Percentiles rank a stretch among this genome's conserved stretches.
Evolutionary conservation across 2,888 invertebrate species (phyloP).

Genomic region (Parnassius smintheus): DNA sequence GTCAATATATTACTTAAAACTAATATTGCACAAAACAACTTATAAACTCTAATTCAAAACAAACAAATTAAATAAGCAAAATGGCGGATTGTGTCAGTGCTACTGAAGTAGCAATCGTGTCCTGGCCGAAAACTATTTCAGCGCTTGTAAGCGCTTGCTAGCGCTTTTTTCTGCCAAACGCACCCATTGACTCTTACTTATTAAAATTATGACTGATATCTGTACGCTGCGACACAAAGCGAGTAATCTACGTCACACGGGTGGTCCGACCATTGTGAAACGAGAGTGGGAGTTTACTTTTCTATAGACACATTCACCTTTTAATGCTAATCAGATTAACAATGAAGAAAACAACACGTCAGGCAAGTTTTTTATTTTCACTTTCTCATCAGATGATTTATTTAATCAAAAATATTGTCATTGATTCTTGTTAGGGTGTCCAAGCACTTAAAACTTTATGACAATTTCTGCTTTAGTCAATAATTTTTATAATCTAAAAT

Average conservation of each 20-base stretch:
- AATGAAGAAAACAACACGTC: slow-evolving; percentile 27
- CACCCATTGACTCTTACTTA: too few relatives aligned
- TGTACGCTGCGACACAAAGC: slow-evolving; percentile 16
- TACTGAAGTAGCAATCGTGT: too few relatives aligned
- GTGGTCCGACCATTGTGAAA: slow-evolving; percentile 32
- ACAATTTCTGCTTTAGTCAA: too few relatives aligned
- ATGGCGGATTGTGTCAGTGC: too few relatives aligned
- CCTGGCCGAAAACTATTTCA: too few relatives aligned
- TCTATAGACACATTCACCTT: slow-evolving; percentile 17
- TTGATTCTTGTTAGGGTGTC: not conserved
- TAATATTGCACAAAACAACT: too few relatives aligned
- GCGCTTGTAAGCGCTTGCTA: too few relatives aligned
- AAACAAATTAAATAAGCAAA: too few relatives aligned
- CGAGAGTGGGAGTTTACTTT: slow-evolving; percentile 22
- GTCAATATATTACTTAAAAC: too few relatives aligned
- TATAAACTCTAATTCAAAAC: too few relatives aligned
- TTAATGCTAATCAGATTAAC: slow-evolving; percentile 34
- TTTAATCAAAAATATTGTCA: not conserved
- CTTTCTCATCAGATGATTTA: slow-evolving; percentile 11
- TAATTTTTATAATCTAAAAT: too few relatives aligned
- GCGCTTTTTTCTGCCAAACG: too few relatives aligned
- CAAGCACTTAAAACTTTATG: not conserved
- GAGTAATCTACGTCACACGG: slow-evolving; percentile 26
- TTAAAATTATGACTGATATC: slow-evolving; percentile 24
- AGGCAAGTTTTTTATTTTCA: slow-evolving; percentile 3